These are phyloP conservation scores for Potamilus streckersoni DNA, from an alignment of 1,140 invertebrate species.

Conservation along the genomic window DNA sequence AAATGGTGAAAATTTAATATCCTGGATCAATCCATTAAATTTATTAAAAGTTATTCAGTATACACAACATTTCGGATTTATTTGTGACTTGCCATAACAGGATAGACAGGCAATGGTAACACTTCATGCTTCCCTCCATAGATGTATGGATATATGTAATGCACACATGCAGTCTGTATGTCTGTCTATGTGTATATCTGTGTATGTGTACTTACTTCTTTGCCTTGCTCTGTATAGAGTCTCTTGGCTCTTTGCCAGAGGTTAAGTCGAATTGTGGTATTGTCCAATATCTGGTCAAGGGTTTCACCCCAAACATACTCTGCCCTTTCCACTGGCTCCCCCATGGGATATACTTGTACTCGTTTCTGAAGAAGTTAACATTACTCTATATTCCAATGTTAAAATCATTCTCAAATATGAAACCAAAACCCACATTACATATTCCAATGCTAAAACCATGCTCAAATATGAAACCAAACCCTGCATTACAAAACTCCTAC, in stretches of 20 bases:
- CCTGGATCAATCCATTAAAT: no score
- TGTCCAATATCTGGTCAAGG: conserved; percentile 61
- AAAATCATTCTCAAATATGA: background rate
- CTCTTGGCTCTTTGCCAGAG: conserved; percentile 61
- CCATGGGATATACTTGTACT: conserved; percentile 63
- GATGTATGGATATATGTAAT: no score
- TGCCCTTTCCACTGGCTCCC: conserved; percentile 58
- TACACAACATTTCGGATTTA: no score
- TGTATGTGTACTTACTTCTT: conserved; percentile 45
- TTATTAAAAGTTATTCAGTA: no score
- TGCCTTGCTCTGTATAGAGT: conserved; percentile 61
- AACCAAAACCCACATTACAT: background rate
- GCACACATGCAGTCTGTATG: no score
- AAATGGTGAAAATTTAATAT: no score
- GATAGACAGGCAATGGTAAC: no score
- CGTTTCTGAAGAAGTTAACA: conserved; percentile 57
- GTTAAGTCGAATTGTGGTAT: conserved; percentile 57
- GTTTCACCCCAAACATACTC: conserved; percentile 63
- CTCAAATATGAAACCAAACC: background rate
- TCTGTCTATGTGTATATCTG: no score
- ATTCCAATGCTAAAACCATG: background rate
- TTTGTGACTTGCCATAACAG: no score
- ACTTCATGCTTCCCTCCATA: no score
- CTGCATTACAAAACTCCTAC: background rate
- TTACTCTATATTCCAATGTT: background rate